Evolutionary conservation across 2,113 vertebrate genomes (phyloP), one percentile per base, ranked within the genome.

Genomic region (Lepus europaeus): DNA sequence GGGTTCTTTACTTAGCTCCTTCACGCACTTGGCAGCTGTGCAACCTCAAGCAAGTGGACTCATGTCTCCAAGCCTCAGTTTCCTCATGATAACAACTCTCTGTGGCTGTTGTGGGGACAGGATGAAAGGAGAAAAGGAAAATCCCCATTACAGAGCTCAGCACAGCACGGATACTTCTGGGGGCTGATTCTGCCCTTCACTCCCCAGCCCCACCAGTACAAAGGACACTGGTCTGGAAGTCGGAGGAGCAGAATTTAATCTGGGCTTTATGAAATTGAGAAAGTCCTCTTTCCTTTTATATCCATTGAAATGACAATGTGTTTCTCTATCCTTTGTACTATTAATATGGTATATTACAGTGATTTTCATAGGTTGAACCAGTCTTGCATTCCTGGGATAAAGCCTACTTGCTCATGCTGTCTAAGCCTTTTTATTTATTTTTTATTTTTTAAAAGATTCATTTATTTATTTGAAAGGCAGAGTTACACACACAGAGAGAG

Each of bases 311-410:
- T 64, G 23, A 81, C 23, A 64, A 80, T 61, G 27, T 61, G 6
- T 25, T 63, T 90, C 68, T 16, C 49, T 12, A 25, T 64, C 63
- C 36, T 51, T 90, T 94, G 29, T 56, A 73, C 49, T 87, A 14
- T 69, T 69, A 61, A 59, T 80, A 66, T 22, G 4, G 29, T 27
- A 23, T 61, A 69, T 76, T 69, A 82, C 33, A 25, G 11, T 74
- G 66, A 66, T 77, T 49, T 51, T 88, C 51, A 83, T 16, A 91
- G 45, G 45, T 63, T 79, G 82, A 91, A 76, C 23, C 49, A 79
- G 64, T 17, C 79, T 84, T 89, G 63, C n/a, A 89, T 89, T 84
- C 82, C 45, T 49, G 66, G 80, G 56, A 74, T 80, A 79, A 64
- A 89, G 64, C 31, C 16, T 45, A 79, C 39, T 89, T 49, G 51